These are phyloP conservation scores for Acanthosepion pharaonis DNA, from an alignment of 2,888 invertebrate species.

Conservation along the genomic window DNA sequence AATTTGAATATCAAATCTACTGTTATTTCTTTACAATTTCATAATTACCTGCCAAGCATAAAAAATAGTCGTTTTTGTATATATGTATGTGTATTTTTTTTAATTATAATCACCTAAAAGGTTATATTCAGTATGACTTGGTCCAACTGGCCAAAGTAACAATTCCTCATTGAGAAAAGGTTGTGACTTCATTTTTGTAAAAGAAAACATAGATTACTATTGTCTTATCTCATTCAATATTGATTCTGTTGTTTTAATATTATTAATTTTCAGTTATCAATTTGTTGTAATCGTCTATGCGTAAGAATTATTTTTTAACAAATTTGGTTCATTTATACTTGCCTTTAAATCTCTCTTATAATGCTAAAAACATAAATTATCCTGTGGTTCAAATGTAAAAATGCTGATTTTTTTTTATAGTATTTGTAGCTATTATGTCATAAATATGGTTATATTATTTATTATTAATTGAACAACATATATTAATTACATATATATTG, in stretches of 20 bases:
- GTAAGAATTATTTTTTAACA: not conserved
- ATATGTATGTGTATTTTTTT: not conserved
- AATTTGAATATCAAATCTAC: not conserved
- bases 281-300: not conserved
- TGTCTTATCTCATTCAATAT: not conserved
- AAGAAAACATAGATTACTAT: not conserved
- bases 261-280: not conserved
- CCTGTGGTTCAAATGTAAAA: too few relatives aligned
- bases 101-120: not conserved
- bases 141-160: not conserved
- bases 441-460: too few relatives aligned
- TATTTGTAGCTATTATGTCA: too few relatives aligned
- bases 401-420: too few relatives aligned
- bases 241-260: not conserved
- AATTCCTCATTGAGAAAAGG: constrained; percentile 33
- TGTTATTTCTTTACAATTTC: not conserved
- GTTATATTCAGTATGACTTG: not conserved
- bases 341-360: not conserved
- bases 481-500: too few relatives aligned
- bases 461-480: too few relatives aligned
- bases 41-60: not conserved
- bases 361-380: not conserved
- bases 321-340: not conserved
- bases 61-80: not conserved
- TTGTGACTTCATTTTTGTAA: constrained; percentile 4